These are phyloP conservation scores for Ischnura elegans DNA, from an alignment of 2,888 invertebrate species.

Conservation along the genomic window DNA sequence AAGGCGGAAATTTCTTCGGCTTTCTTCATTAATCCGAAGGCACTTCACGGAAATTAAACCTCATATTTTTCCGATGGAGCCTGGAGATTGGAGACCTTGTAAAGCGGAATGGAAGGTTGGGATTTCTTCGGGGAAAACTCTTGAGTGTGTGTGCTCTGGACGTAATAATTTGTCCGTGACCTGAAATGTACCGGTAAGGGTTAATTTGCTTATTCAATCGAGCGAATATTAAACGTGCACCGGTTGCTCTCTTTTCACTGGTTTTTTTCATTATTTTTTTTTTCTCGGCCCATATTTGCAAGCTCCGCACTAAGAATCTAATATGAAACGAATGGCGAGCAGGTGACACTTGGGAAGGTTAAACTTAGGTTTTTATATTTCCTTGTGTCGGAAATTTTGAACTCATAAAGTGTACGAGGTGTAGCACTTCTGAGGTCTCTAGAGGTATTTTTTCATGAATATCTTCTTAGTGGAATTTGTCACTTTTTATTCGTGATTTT, in stretches of 20 bases:
- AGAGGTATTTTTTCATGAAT: too few species aligned
- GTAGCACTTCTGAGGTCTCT: too few species aligned
- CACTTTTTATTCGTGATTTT: too few species aligned
- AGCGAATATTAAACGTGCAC: background rate
- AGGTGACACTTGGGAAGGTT: background rate
- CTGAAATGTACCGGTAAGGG: background rate
- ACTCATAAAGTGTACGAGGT: too few species aligned
- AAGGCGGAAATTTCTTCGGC: slow-evolving; percentile 8
- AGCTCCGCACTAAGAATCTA: background rate
- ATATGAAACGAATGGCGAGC: background rate
- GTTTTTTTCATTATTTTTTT: background rate
- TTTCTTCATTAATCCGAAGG: slow-evolving; percentile 25
- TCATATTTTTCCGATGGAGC: slow-evolving; percentile 32
- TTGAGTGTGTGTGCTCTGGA: background rate
- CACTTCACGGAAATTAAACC: slow-evolving; percentile 46
- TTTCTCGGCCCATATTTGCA: background rate
- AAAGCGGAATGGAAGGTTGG: background rate
- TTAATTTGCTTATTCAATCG: slow-evolving; percentile 29
- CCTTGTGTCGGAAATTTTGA: background rate
- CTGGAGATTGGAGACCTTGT: background rate
- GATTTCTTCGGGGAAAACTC: background rate
- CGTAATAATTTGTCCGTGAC: slow-evolving; percentile 41
- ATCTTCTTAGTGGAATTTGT: too few species aligned
- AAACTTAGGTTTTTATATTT: background rate
- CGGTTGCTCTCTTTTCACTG: background rate